Evolutionary conservation across 2,113 vertebrate species (phyloP).

Genomic region (Globicephala melas): DNA sequence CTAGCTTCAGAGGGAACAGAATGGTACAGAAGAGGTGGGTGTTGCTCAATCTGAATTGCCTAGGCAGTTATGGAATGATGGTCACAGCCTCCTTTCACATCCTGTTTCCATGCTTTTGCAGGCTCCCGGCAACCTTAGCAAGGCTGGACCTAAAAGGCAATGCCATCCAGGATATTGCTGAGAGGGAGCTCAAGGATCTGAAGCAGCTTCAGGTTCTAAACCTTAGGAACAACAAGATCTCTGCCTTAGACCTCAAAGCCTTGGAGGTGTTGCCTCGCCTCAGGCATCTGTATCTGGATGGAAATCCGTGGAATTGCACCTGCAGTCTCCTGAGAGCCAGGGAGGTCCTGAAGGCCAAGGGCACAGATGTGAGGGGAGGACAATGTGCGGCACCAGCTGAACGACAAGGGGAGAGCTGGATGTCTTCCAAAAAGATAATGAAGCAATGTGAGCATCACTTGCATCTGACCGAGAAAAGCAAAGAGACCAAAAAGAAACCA

Average conservation of each 20-base stretch:
- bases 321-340: conserved; percentile 84
- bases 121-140: conserved; percentile 85
- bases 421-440: conserved; percentile 84
- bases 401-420: conserved; percentile 84
- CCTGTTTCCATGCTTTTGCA: conserved; percentile 62
- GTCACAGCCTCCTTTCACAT: background rate
- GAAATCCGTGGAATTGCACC: conserved; percentile 89
- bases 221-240: conserved; percentile 87
- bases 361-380: conserved; percentile 84
- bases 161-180: conserved; percentile 80
- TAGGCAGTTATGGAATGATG: background rate
- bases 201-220: conserved; percentile 89
- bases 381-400: conserved; percentile 81
- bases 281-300: conserved; percentile 85
- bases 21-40: background rate
- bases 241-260: conserved; percentile 79
- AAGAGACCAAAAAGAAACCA: conserved; percentile 75
- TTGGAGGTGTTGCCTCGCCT: conserved; percentile 83
- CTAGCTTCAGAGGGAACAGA: background rate
- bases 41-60: background rate
- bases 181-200: conserved; percentile 82
- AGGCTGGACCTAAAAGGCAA: conserved; percentile 89
- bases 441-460: conserved; percentile 80
- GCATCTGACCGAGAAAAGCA: conserved; percentile 63
- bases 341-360: conserved; percentile 80